Evolutionary conservation across 2,888 invertebrate species (phyloP).

Genomic region (Salpingus planirostris): DNA sequence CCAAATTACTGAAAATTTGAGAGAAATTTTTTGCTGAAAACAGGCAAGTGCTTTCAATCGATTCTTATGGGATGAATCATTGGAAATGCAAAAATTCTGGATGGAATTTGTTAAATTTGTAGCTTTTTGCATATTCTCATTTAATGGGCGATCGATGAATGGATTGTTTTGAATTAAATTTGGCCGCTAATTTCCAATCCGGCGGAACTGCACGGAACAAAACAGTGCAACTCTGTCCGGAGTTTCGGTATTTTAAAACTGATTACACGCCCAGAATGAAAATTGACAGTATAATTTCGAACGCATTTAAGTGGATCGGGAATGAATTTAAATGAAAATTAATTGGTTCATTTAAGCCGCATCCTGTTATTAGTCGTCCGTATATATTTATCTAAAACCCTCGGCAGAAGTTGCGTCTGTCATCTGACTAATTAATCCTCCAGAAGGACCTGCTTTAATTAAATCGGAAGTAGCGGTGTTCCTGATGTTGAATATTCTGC

Average conservation of each 20-base stretch:
- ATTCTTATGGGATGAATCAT: no score
- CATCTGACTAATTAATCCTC: slow-evolving; percentile 38
- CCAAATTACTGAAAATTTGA: no score
- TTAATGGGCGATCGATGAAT: no score
- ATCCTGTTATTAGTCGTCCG: slow-evolving; percentile 34
- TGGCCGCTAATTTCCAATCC: no score
- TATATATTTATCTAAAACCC: slow-evolving; percentile 34
- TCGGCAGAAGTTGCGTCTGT: slow-evolving; percentile 31
- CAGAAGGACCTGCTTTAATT: slow-evolving; percentile 37
- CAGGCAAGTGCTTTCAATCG: no score
- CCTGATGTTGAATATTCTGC: slow-evolving; percentile 30
- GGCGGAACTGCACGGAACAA: no score
- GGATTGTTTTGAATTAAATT: no score
- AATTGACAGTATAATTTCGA: slow-evolving; percentile 24
- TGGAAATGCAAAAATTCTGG: no score
- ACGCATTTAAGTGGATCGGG: slow-evolving; percentile 24
- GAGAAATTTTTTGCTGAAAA: no score
- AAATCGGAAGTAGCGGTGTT: slow-evolving; percentile 37
- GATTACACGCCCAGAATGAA: slow-evolving; percentile 7
- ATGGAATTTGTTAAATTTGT: no score
- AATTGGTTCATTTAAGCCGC: slow-evolving; percentile 35
- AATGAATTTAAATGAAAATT: slow-evolving; percentile 36
- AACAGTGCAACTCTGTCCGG: no score
- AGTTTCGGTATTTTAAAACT: not conserved
- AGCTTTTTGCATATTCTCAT: no score